A percentile compares a stretch with the other conserved stretches of the same genome.
These are phyloP conservation scores for Panulirus ornatus DNA, from an alignment of 1,140 invertebrate genomes.

Conservation along the genomic window DNA sequence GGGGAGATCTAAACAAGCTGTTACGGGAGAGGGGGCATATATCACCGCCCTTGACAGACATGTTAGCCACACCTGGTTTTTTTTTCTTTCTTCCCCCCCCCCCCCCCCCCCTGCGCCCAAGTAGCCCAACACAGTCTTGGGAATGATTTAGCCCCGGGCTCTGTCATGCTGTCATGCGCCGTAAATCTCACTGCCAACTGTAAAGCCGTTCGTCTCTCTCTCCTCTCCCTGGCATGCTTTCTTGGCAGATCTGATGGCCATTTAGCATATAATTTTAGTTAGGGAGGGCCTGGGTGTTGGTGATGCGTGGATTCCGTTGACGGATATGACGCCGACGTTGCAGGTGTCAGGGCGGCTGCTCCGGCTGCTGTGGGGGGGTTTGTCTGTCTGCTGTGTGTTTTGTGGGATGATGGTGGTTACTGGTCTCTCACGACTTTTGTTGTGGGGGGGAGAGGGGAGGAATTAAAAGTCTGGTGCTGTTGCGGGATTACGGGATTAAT, in stretches of 20 bases:
- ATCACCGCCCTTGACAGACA: constrained; percentile 22
- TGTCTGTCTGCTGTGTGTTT: too few species aligned
- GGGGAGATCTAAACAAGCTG: neutral
- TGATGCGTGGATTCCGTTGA: constrained; percentile 22
- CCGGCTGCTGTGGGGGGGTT: too few species aligned
- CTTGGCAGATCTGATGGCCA: constrained; percentile 56
- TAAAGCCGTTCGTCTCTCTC: constrained; percentile 22
- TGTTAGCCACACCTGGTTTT: constrained; percentile 12
- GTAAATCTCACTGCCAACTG: constrained; percentile 60
- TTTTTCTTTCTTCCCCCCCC: neutral
- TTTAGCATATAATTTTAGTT: constrained; percentile 71
- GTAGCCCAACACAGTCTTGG: neutral
- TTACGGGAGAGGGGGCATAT: neutral
- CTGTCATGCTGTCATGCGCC: constrained; percentile 35
- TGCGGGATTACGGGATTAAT: too few species aligned
- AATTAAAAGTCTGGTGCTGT: too few species aligned
- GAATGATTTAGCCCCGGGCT: constrained; percentile 20
- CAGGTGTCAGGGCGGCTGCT: too few species aligned
- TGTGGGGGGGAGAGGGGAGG: too few species aligned
- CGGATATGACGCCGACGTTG: neutral
- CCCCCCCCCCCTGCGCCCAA: neutral
- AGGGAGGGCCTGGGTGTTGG: constrained; percentile 29
- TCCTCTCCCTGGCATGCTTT: constrained; percentile 15
- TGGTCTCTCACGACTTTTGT: too few species aligned
- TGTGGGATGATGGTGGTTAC: too few species aligned